Percentiles rank a stretch among this genome's conserved stretches.
Evolutionary conservation across 1,140 invertebrate genomes (phyloP).

Genomic region (Bradysia coprophila): DNA sequence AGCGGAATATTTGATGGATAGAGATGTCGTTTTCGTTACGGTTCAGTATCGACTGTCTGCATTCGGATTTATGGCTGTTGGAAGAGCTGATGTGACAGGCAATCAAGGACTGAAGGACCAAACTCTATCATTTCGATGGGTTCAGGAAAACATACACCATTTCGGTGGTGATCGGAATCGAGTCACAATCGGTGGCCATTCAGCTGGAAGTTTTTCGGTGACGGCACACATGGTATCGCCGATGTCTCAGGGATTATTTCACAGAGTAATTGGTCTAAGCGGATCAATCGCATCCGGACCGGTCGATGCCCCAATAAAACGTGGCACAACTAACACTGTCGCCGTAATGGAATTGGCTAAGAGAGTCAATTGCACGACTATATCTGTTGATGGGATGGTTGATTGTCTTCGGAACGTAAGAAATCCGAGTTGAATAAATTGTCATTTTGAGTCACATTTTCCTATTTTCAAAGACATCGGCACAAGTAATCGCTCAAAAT

Average conservation of each 20-base stretch:
- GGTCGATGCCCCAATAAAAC: no score
- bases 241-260: slow-evolving; percentile 25
- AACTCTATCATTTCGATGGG: slow-evolving; percentile 23
- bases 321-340: no score
- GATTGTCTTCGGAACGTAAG: no score
- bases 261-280: slow-evolving; percentile 14
- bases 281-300: slow-evolving; percentile 2
- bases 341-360: no score
- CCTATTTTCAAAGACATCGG: slow-evolving; percentile 28
- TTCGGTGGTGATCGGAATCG: no score
- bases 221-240: slow-evolving; percentile 23
- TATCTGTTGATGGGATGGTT: no score
- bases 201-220: slow-evolving; percentile 26
- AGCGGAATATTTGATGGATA: slow-evolving; percentile 10
- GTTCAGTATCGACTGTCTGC: slow-evolving; percentile 19
- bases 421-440: background rate
- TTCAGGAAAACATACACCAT: no score
- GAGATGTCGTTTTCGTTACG: slow-evolving; percentile 17
- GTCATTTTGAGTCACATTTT: no score
- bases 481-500: background rate
- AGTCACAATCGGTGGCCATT: slow-evolving; percentile 32
- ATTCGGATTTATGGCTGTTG: slow-evolving; percentile 26
- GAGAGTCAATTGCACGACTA: no score
- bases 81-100: slow-evolving; percentile 15
- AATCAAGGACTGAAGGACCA: slow-evolving; percentile 11